Percentiles rank a stretch among this genome's conserved stretches.
phyloP scores from a whole-genome alignment of 64 coral and sea anemone genomes.

The Orbicella faveolata region DNA sequence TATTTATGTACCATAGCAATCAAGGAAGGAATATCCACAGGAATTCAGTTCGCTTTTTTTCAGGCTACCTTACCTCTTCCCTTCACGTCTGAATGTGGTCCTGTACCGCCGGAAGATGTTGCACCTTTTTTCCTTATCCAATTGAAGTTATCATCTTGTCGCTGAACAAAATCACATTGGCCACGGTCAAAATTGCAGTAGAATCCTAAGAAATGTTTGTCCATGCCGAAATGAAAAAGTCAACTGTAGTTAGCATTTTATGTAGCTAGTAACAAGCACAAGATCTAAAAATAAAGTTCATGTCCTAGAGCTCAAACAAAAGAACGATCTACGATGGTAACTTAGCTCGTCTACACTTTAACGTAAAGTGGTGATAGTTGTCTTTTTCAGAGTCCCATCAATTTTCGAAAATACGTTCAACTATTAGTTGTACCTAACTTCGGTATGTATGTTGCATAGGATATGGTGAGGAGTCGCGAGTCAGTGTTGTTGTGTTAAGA shows the following conservation, averaged over 20 bases:
- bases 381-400: no score
- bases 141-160: constrained; percentile 76
- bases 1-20: no score
- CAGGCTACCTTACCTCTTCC: background rate
- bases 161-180: constrained; percentile 76
- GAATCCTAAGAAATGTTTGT: background rate
- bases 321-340: no score
- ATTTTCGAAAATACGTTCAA: no score
- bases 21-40: background rate
- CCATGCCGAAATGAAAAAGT: background rate
- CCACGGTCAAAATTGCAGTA: constrained; percentile 86
- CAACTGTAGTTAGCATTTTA: background rate
- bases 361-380: no score
- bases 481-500: background rate
- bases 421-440: no score
- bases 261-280: background rate
- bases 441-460: no score
- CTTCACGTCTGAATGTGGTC: constrained; percentile 41
- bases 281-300: no score
- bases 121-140: constrained; percentile 80
- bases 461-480: no score
- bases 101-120: constrained; percentile 85
- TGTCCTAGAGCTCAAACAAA: no score
- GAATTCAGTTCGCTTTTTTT: background rate
- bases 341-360: no score